Evolutionary conservation across 2,888 invertebrate genomes (phyloP), one percentile per base, ranked within the genome.

Genomic region (Brassicogethes aeneus): DNA sequence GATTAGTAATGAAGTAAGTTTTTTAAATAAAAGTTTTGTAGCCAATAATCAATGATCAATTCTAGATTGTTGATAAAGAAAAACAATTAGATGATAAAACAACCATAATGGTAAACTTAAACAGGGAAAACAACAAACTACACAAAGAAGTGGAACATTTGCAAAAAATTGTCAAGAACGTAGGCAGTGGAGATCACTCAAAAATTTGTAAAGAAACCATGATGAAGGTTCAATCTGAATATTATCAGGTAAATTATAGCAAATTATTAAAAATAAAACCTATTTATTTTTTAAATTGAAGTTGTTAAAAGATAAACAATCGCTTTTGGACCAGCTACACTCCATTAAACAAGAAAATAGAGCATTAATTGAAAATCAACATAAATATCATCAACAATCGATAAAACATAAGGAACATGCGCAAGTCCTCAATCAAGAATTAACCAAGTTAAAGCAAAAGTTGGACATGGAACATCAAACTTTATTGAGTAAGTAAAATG

Each of bases 111-210:
- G 40, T 37, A 3, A 55, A 53, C 23, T 50, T 55, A 30, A 52
- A 50, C 23, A 40, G 50, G 3, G 60, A 64, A 48, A 62, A 61
- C 35, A 46, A 51, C 13, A 40, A 50, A 2, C 46, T 65, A 2
- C 49, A 50, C 29, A 52, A 49, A 39, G 61, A 65, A 50, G 39
- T 64, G 2, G 54, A 56, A n/a, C 53, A 56, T 14, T 43, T 65
- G 36, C 56, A 57, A 34, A 55, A 57, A 33, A 46, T 61, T 5
- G 36, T 64, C 7, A 45, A 48, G 10, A 57, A 60, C 34, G 53
- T 55, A 13, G 62, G 63, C 7, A 51, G 57, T n/a, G 61, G 60
- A 10, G 63, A 64, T 30, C 49, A n/a, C n/a, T 5, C 23, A 23
- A 23, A 23, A 7, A 7, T 7, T 64, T 3, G 47, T 59, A 10